Base-by-base conservation (phyloP, 2,113 vertebrate genomes). In the Litocranius walleri region DNA sequence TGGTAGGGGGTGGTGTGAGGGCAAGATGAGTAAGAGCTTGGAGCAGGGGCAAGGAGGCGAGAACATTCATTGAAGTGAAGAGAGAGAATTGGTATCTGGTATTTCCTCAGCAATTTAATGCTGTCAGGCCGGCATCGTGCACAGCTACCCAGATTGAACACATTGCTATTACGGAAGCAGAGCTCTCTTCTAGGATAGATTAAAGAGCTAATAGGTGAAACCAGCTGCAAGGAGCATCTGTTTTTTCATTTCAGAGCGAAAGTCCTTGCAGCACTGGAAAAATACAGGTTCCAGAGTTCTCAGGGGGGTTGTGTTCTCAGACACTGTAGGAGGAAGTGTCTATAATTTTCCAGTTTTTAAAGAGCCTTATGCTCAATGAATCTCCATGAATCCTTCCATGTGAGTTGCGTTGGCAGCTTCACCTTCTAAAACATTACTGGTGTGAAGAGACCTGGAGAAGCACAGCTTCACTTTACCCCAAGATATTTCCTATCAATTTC, bases 121-220 rank as follows among this genome's bases (percentile, higher is more conserved):
- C 90, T 96, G 94, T 92, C 95, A 97, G 90, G 84, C 36, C 6
- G 0, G 89, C 89, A 94, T 97, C 94, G 64, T 82, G 57, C 48
- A 56, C 89, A 78, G 84, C 93, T 97, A 71, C 84, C 94, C 97
- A 97, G 84, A 97, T 29, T 88, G 95, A 98, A 45, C 92, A 96
- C 87, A 88, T 94, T 71, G 81, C 91, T 89, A 82, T 97, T 97
- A 96, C 0, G 2, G 91, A 95, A 94, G 64, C 77, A 83, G 91
- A 93, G 64, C 86, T 94, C 88, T 93, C 93, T 98, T 96, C 83
- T 88, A 95, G 81, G 74, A 93, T 85, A 97, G 88, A 98, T 96
- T 96, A 95, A 90, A 94, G 93, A 96, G 85, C 82, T 97, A 97
- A 98, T 93, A 97, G 94, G 95, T 95, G 92, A 98, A 97, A 87